Conservation (phyloP, 2,797 vertebrate species). For the Aulostomus chinensis region DNA sequence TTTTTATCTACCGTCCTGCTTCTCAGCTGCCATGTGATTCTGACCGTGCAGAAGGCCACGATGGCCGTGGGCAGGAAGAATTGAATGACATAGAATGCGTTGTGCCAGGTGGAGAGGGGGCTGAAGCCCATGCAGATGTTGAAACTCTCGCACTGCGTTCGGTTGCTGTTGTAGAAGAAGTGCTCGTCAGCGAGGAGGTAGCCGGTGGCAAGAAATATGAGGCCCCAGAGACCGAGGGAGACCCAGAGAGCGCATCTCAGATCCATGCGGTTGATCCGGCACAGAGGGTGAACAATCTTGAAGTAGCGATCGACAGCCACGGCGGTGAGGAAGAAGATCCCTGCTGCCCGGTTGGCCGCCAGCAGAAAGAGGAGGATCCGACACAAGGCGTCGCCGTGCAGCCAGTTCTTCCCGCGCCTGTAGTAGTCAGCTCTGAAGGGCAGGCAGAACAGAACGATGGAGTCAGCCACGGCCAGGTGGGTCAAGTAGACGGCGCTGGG, state of each 20-base stretch:
- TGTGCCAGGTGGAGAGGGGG: constrained; percentile 77
- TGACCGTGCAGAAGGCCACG: constrained; percentile 77
- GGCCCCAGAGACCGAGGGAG: constrained; percentile 75
- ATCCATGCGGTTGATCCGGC: constrained; percentile 73
- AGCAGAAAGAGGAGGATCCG: constrained; percentile 80
- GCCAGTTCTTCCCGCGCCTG: constrained; percentile 76
- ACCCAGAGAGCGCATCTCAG: constrained; percentile 71
- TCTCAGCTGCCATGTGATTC: constrained; percentile 79
- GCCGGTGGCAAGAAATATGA: constrained; percentile 72
- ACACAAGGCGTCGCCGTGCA: constrained; percentile 76
- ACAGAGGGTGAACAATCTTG: constrained; percentile 78
- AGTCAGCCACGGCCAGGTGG: constrained; percentile 81
- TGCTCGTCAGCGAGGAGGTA: constrained; percentile 69
- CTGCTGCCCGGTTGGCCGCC: constrained; percentile 76
- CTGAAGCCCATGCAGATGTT: constrained; percentile 79
- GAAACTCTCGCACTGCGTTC: constrained; percentile 83
- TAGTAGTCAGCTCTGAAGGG: constrained; percentile 84
- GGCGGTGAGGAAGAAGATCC: constrained; percentile 83
- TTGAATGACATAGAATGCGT: constrained; percentile 78
- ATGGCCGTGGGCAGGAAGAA: constrained; percentile 74
- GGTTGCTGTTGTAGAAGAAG: constrained; percentile 64
- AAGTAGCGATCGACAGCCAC: constrained; percentile 83
- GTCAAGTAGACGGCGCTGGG: constrained; percentile 80
- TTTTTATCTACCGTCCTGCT: constrained; percentile 73
- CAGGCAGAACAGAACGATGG: constrained; percentile 80